Percentiles rank a stretch among this genome's conserved stretches.
Conservation (phyloP, 2,797 vertebrate species). For the Perodicticus potto region DNA sequence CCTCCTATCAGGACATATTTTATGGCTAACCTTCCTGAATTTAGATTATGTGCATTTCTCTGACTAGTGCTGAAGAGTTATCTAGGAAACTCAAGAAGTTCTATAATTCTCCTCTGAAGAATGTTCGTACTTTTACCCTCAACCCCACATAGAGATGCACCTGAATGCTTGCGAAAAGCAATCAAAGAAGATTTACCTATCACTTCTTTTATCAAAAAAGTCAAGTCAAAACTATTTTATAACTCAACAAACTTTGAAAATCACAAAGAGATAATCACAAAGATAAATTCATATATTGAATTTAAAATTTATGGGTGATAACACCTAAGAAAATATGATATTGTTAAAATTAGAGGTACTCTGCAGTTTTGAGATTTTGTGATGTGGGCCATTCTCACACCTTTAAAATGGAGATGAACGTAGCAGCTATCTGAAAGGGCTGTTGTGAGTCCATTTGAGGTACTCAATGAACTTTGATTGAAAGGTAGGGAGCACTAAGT, state of each 20-base stretch:
- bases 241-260: conserved; percentile 28
- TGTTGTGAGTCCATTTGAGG: not conserved
- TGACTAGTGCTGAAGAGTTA: not conserved
- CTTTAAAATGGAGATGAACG: not conserved
- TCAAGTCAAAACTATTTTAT: not conserved
- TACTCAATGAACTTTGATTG: not conserved
- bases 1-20: not conserved
- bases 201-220: not conserved
- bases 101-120: conserved; percentile 10
- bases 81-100: not conserved
- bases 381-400: too few species aligned
- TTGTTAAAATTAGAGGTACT: conserved; percentile 39
- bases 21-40: conserved; percentile 23
- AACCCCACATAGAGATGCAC: not conserved
- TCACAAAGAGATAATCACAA: not conserved
- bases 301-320: not conserved
- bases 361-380: too few species aligned
- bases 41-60: conserved; percentile 2
- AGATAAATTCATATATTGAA: not conserved
- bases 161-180: not conserved
- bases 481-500: not conserved
- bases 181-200: not conserved
- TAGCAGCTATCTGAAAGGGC: not conserved
- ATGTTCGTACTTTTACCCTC: not conserved
- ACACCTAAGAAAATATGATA: not conserved